Percentiles rank a stretch among this genome's conserved stretches.
Evolutionary conservation across 2,113 vertebrate species (phyloP).

Genomic region (Crotalus helleri): DNA sequence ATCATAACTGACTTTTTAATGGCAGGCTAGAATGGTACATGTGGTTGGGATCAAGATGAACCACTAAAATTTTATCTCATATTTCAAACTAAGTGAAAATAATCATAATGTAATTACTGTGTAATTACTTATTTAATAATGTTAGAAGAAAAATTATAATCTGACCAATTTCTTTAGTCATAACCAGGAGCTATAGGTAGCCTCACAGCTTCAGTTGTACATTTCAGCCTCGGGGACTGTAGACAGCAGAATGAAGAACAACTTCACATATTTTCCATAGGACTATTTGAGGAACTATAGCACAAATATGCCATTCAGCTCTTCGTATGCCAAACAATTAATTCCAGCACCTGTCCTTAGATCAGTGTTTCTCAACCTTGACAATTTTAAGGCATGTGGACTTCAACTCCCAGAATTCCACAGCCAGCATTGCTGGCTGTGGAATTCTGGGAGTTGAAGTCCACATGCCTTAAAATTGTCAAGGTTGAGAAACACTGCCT

Average conservation of each 20-base stretch:
- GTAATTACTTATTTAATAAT: background rate
- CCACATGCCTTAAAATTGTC: too few species aligned
- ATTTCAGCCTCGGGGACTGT: background rate
- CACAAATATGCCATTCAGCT: background rate
- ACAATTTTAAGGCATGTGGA: too few species aligned
- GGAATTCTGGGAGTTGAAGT: too few species aligned
- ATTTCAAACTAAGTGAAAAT: background rate
- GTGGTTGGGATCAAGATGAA: background rate
- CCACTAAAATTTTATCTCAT: background rate
- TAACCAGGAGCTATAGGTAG: background rate
- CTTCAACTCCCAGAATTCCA: too few species aligned
- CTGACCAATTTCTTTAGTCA: background rate
- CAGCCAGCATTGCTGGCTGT: too few species aligned
- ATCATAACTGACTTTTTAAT: background rate
- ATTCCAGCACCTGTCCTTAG: background rate
- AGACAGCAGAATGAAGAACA: background rate
- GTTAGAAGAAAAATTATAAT: background rate
- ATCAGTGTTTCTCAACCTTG: too few species aligned
- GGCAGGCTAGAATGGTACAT: background rate
- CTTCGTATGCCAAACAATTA: background rate
- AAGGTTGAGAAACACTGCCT: background rate
- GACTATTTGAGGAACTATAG: background rate
- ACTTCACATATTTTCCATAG: background rate
- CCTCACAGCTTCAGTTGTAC: background rate
- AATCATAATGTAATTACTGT: background rate